Evolutionary conservation across 2,113 vertebrate species (phyloP), one percentile per base, ranked within the genome.

Genomic region (Hypomesus transpacificus): DNA sequence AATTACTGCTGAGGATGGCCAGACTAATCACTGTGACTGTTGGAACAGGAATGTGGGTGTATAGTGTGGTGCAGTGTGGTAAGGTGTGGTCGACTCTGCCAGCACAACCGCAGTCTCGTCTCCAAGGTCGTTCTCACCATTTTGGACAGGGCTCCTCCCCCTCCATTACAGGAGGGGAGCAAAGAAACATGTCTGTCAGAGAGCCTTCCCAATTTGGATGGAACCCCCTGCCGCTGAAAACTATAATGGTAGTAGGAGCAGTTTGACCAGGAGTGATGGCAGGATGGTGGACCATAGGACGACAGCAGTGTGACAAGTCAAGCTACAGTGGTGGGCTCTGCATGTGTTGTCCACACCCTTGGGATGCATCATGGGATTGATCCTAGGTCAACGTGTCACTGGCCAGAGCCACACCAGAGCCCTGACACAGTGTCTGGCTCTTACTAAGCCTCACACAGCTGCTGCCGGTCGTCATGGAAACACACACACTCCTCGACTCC

Each of bases 381-480:
- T 87, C 85, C 28, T 82, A 80, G 89, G 90, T 91, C 87, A 90
- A 88, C 85, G 85, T 88, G 91, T 89, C 87, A 72, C 80, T 80
- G 88, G 91, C 88, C 79, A 85, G 78, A 77, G n/a, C 34, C 9
- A 70, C 46, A 14, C 59, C 34, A 65, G 31, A 46, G 34, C 60
- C 87, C 85, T 86, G 85, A 83, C 82, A 82, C 81, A 84, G 75
- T 82, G 89, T 85, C 85, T 87, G 83, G 76, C 80, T 76, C 86
- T 85, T 85, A 80, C 83, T 80, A 71, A n/a, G 26, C 74, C 86
- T 87, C 78, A 22, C 85, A 84, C 87, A 89, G 90, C 88, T 91
- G 89, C 85, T 77, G 80, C 81, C 71, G 66, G 91, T 92, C 61
- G 84, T 63, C 90, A 89, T 91, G 86, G 90, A 88, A 90, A 92